Evolutionary conservation across 2,888 invertebrate species (phyloP).

Genomic region (Cryptus armator): DNA sequence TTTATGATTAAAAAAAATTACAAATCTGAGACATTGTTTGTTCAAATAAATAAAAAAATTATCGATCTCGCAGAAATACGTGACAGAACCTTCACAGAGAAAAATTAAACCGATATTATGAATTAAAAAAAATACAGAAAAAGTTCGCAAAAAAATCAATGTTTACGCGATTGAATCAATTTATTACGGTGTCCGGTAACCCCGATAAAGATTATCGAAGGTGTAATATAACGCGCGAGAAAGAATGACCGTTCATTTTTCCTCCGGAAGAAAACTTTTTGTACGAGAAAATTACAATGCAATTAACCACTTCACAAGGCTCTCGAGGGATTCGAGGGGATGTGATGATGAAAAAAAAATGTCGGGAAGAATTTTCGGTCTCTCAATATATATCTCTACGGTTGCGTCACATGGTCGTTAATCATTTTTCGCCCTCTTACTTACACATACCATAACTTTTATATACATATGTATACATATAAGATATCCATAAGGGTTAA

Average conservation of each 20-base stretch:
- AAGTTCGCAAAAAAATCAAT: background rate
- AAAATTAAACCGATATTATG: background rate
- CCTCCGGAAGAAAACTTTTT: background rate
- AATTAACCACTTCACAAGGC: constrained; percentile 30
- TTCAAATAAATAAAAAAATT: background rate
- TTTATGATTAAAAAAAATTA: no score
- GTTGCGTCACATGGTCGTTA: constrained; percentile 54
- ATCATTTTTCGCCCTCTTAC: constrained; percentile 37
- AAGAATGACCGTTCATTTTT: background rate
- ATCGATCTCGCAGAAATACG: background rate
- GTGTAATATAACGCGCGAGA: background rate
- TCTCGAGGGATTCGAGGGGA: constrained; percentile 25
- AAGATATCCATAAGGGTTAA: constrained; percentile 20
- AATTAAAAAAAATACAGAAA: background rate
- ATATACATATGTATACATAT: background rate
- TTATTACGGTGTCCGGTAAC: background rate
- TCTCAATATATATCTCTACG: constrained; percentile 31
- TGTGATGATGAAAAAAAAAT: constrained; percentile 38
- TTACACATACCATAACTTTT: background rate
- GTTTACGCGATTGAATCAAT: background rate
- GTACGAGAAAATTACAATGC: constrained; percentile 9
- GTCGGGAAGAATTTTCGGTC: constrained; percentile 31
- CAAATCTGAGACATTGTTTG: background rate
- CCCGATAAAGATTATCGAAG: background rate
- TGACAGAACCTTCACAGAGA: background rate